These are phyloP conservation scores for Battus philenor DNA, from an alignment of 1,140 invertebrate species.

Conservation along the genomic window DNA sequence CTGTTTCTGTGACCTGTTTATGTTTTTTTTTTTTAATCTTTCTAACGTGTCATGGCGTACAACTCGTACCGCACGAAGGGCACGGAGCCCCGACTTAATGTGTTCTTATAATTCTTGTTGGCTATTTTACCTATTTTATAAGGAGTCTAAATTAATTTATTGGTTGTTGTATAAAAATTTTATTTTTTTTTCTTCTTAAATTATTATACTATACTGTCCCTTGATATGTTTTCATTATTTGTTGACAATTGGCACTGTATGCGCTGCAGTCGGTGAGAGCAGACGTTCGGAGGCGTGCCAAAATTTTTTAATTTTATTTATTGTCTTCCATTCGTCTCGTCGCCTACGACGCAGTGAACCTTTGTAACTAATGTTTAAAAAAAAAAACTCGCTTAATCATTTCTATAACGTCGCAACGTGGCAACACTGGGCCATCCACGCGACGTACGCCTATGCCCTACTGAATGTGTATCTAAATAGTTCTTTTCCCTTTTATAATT, in stretches of 20 bases:
- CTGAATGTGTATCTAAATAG: slow-evolving; percentile 47
- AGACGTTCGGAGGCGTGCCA: slow-evolving; percentile 37
- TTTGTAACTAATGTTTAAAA: neutral
- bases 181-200: slow-evolving; percentile 69
- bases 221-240: slow-evolving; percentile 42
- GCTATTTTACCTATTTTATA: slow-evolving; percentile 76
- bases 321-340: slow-evolving; percentile 58
- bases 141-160: slow-evolving; percentile 76
- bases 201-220: slow-evolving; percentile 59
- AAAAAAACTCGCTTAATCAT: neutral
- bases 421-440: slow-evolving; percentile 47
- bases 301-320: slow-evolving; percentile 42
- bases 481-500: slow-evolving; percentile 64
- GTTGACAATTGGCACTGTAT: slow-evolving; percentile 55
- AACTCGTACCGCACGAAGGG: slow-evolving; percentile 40
- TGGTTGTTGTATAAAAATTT: slow-evolving; percentile 75
- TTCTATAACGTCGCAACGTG: slow-evolving; percentile 8
- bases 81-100: slow-evolving; percentile 60
- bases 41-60: slow-evolving; percentile 59
- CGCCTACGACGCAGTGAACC: neutral
- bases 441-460: slow-evolving; percentile 21
- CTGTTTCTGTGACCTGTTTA: slow-evolving; percentile 76
- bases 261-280: slow-evolving; percentile 58
- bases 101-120: slow-evolving; percentile 76
- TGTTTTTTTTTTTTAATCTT: slow-evolving; percentile 66